These are phyloP conservation scores for Diabrotica undecimpunctata DNA, from an alignment of 1,140 invertebrate species.

Conservation along the genomic window DNA sequence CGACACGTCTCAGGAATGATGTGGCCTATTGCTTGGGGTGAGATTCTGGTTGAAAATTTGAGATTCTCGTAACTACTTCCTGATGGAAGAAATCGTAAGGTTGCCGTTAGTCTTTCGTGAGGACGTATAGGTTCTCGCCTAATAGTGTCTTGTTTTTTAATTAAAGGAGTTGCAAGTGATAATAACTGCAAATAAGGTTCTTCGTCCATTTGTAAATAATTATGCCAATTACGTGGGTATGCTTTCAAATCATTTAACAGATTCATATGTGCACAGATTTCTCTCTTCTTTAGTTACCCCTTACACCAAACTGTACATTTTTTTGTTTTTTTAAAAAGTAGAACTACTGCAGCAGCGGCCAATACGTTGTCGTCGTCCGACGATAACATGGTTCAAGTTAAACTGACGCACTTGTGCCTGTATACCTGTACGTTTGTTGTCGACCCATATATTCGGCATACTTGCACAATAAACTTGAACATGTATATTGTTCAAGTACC, in stretches of 20 bases:
- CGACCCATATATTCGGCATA: too few relatives aligned
- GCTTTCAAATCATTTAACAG: conserved; percentile 34
- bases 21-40: too few relatives aligned
- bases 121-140: conserved; percentile 24
- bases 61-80: too few relatives aligned
- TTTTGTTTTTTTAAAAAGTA: conserved; percentile 7
- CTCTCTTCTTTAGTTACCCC: conserved; percentile 10
- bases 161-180: conserved; percentile 17
- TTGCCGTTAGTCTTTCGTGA: conserved; percentile 22
- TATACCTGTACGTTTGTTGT: too few relatives aligned
- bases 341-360: neutral
- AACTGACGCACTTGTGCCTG: too few relatives aligned
- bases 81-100: conserved; percentile 20
- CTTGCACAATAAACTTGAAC: too few relatives aligned
- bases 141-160: conserved; percentile 17
- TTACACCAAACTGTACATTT: conserved; percentile 15
- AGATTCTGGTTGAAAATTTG: too few relatives aligned
- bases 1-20: too few relatives aligned
- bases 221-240: conserved; percentile 29
- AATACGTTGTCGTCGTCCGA: neutral
- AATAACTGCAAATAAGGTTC: conserved; percentile 28
- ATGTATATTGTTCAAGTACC: too few relatives aligned
- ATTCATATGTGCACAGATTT: conserved; percentile 30
- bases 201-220: conserved; percentile 40
- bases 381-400: too few relatives aligned